phyloP scores from a whole-genome alignment of 2,797 vertebrate species.

The Crocidura indochinensis region DNA sequence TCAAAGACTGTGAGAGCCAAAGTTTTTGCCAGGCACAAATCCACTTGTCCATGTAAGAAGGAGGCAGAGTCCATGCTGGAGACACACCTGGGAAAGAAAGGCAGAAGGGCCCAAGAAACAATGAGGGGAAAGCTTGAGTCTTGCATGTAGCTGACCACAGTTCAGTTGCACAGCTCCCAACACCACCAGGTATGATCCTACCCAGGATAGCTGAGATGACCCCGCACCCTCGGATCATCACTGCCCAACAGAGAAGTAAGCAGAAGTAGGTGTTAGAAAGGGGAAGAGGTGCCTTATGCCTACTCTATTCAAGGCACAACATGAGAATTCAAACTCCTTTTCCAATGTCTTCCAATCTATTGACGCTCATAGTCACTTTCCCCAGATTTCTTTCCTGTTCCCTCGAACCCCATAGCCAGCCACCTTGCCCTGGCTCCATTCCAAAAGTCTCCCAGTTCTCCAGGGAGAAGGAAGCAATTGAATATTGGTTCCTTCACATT shows the following conservation, averaged over 20 bases:
- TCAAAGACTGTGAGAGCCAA: neutral
- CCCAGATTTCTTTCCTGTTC: constrained; percentile 24
- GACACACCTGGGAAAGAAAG: neutral
- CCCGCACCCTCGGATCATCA: no score
- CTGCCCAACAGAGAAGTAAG: no score
- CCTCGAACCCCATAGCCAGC: neutral
- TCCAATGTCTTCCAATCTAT: constrained; percentile 42
- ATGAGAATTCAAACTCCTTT: constrained; percentile 51
- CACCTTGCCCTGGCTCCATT: neutral
- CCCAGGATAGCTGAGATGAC: neutral
- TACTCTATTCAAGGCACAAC: neutral
- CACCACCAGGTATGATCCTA: no score
- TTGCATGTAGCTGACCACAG: no score
- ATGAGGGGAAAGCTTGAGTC: no score
- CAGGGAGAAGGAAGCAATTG: constrained; percentile 5
- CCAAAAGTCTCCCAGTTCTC: constrained; percentile 42
- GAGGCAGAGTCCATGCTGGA: neutral
- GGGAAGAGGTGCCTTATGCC: neutral
- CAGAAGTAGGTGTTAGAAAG: no score
- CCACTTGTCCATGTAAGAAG: neutral
- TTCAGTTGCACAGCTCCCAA: no score
- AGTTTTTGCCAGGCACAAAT: neutral
- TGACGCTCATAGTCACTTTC: constrained; percentile 43
- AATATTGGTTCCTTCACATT: neutral
- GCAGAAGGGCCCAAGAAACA: constrained; percentile 21